Base-by-base conservation (phyloP, 2,888 invertebrate species). In the Trisateles emortualis region DNA sequence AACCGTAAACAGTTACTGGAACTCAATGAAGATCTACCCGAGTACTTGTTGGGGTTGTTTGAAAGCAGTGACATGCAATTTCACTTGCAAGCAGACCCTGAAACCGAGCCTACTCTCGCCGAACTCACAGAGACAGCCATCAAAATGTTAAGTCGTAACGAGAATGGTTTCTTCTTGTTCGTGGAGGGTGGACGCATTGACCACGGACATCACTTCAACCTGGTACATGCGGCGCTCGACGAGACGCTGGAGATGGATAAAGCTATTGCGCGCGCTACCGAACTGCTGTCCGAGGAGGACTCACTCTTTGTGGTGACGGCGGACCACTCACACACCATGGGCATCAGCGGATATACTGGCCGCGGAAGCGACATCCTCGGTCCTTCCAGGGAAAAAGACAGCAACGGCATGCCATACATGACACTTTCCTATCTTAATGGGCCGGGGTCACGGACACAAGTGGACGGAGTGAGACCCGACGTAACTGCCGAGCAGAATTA, bases 101-200 rank as follows among this genome's bases (percentile, higher is more conserved):
- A 32, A 79, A 56, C 68, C n/a, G 94, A 94, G 57, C 97, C 97
- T 0, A 95, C 96, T 0, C 83, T 97, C n/a, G n/a, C n/a, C n/a
- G n/a, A n/a, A n/a, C n/a, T n/a, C n/a, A n/a, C n/a, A n/a, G n/a
- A n/a, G n/a, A n/a, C n/a, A n/a, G n/a, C n/a, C n/a, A n/a, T n/a
- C n/a, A n/a, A n/a, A n/a, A n/a, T n/a, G n/a, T n/a, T n/a, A n/a
- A n/a, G n/a, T n/a, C n/a, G n/a, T n/a, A n/a, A n/a, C n/a, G n/a
- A n/a, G n/a, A n/a, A n/a, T n/a, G n/a, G n/a, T n/a, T n/a, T n/a
- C n/a, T n/a, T n/a, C n/a, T n/a, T n/a, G n/a, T n/a, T n/a, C n/a
- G n/a, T n/a, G n/a, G n/a, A n/a, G n/a, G n/a, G n/a, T n/a, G n/a
- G n/a, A n/a, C n/a, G n/a, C n/a, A n/a, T 95, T 48, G 95, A 95